phyloP scores from a whole-genome alignment of 1,140 invertebrate genomes.

The Yoshiicerus persimilis region DNA sequence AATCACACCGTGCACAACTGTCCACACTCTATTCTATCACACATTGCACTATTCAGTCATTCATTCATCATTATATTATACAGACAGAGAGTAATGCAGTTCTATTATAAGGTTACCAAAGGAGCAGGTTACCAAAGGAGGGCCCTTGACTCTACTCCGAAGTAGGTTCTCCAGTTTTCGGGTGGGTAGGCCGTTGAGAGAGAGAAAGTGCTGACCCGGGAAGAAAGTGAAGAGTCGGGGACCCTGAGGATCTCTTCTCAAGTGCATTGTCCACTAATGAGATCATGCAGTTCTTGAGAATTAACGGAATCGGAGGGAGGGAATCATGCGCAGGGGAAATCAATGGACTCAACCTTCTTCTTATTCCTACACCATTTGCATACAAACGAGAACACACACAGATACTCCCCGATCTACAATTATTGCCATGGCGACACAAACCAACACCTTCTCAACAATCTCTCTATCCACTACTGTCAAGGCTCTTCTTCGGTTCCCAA shows the following conservation, averaged over 20 bases:
- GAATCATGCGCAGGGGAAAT: conserved; percentile 29
- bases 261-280: neutral
- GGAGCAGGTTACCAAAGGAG: neutral
- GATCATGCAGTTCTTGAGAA: neutral
- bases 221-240: neutral
- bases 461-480: no score
- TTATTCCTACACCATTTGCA: conserved; percentile 42
- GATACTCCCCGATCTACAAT: neutral
- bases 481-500: no score
- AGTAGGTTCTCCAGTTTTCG: neutral
- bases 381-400: conserved; percentile 39
- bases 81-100: neutral
- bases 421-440: neutral
- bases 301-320: neutral
- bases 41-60: no score
- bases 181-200: conserved; percentile 31
- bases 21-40: neutral
- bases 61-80: no score
- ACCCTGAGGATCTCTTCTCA: neutral
- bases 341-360: conserved; percentile 33
- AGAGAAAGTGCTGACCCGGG: conserved; percentile 10
- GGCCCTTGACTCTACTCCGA: neutral
- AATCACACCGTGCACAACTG: neutral
- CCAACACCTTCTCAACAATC: neutral
- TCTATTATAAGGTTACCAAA: no score